Evolutionary conservation across 1,140 invertebrate genomes (phyloP).

Genomic region (Lethrus apterus): DNA sequence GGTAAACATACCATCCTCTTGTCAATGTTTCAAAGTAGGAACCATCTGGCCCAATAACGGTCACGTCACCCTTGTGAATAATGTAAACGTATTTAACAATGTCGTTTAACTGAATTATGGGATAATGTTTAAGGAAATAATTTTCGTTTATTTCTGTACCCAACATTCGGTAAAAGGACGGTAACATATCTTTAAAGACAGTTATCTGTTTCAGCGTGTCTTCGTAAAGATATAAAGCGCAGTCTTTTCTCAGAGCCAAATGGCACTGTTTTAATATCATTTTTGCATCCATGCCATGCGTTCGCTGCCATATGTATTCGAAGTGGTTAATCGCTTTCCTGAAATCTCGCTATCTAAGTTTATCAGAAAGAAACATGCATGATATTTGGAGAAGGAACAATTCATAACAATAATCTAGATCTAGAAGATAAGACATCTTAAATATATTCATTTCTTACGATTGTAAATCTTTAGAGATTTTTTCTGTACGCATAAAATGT

Average conservation of each 20-base stretch:
- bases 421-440: no score
- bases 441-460: slow-evolving; percentile 26
- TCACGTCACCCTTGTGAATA: slow-evolving; percentile 14
- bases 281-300: slow-evolving; percentile 19
- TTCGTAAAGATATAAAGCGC: slow-evolving; percentile 21
- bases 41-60: slow-evolving; percentile 15
- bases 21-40: slow-evolving; percentile 3
- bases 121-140: slow-evolving; percentile 18
- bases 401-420: background rate
- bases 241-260: slow-evolving; percentile 20
- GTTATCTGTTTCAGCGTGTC: slow-evolving; percentile 16
- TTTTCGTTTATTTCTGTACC: slow-evolving; percentile 13
- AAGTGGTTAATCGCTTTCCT: slow-evolving; percentile 25
- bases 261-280: slow-evolving; percentile 19
- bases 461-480: slow-evolving; percentile 31
- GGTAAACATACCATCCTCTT: slow-evolving; percentile 17
- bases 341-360: background rate
- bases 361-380: slow-evolving; percentile 1
- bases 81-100: slow-evolving; percentile 15
- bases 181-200: slow-evolving; percentile 17
- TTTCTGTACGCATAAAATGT: slow-evolving; percentile 39
- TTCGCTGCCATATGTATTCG: slow-evolving; percentile 24
- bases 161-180: slow-evolving; percentile 18
- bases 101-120: slow-evolving; percentile 23
- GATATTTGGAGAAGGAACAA: background rate